Base-by-base conservation (phyloP, 2,113 vertebrate genomes). In the Heterochromis multidens region DNA sequence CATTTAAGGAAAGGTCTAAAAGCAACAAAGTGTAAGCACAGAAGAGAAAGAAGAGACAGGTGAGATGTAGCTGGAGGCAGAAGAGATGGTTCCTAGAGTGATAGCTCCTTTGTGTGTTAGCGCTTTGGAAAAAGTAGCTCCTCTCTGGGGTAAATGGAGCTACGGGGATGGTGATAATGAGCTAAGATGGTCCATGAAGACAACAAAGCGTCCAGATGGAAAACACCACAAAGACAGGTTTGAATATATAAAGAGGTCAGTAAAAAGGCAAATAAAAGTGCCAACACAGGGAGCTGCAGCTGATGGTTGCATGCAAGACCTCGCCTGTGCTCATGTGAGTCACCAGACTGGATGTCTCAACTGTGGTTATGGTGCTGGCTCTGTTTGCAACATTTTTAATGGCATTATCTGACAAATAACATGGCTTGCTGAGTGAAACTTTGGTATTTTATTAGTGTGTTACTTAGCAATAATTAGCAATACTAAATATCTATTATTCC, bases 41-140 rank as follows among this genome's bases (percentile, higher is more conserved):
- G 19, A 57, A 17, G 40, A 87, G 19, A 76, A 21, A 13, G 3
- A 19, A 33, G 43, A 57, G 6, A 11, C 12, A 43, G 31, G 19
- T 10, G 19, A 65, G 49, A 61, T 11, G 37, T 12, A 4, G 56
- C 23, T 12, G n/a, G 74, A 67, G 62, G 35, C 88, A 43, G 25
- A 79, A 88, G 83, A 81, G 58, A 81, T 1, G 57, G 79, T 2
- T 21, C 19, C 82, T 79, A 46, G 7, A 63, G 83, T 2, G 58
- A 86, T n/a, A 40, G 67, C 0, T 79, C 80, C 88, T 76, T 17
- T 7, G 89, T 63, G 82, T 13, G 49, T 37, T 21, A 21, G 31
- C 37, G 85, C 54, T 87, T 81, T 67, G 81, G 84, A 88, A 87
- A 86, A 80, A 74, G 23, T 0, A 5, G 40, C 79, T 56, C 16